Conservation (phyloP, 2,888 invertebrate genomes). For the Drosophila trichaetosa region DNA sequence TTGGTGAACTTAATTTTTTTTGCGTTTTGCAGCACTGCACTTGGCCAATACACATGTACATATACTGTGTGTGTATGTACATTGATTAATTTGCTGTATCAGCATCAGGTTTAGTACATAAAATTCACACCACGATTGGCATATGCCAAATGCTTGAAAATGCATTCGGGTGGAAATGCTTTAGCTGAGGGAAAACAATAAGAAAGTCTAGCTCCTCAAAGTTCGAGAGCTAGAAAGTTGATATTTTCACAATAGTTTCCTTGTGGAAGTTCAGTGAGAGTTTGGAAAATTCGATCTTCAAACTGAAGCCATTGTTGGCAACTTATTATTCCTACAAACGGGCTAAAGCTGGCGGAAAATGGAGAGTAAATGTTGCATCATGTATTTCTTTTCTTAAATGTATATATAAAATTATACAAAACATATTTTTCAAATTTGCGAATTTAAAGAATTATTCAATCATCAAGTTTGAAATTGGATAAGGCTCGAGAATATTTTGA, state of each 20-base stretch:
- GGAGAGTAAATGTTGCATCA: neutral
- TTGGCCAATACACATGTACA: constrained; percentile 19
- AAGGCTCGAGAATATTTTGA: neutral
- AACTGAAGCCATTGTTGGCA: neutral
- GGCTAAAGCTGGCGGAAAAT: neutral
- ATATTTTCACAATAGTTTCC: neutral
- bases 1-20: constrained; percentile 58
- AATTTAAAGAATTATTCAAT: neutral
- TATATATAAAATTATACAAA: neutral
- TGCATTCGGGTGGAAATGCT: constrained; percentile 51
- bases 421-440: too few relatives aligned
- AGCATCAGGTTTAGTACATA: constrained; percentile 6
- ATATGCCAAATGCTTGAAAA: constrained; percentile 20
- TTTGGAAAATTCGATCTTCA: neutral
- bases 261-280: neutral
- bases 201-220: neutral
- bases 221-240: neutral
- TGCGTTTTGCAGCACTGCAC: constrained; percentile 32
- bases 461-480: neutral
- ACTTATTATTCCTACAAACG: neutral
- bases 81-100: constrained; percentile 53
- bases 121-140: constrained; percentile 41
- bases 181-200: constrained; percentile 20
- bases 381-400: neutral
- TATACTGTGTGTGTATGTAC: neutral